phyloP scores from a whole-genome alignment of 2,113 vertebrate species.

The Periophthalmodon schlosseri region DNA sequence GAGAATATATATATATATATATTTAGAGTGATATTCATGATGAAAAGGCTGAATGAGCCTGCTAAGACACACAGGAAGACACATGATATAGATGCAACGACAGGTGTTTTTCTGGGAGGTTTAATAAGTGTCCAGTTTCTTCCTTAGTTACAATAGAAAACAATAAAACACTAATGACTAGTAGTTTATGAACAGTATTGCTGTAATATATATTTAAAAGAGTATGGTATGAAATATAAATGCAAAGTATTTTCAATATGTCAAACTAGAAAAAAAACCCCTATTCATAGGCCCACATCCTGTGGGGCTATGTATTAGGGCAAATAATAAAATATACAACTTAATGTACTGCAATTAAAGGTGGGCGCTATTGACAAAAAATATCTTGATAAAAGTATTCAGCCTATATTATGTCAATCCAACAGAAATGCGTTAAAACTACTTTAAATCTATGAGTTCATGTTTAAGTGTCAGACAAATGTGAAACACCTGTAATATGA shows the following conservation, averaged over 20 bases:
- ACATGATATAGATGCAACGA: constrained; percentile 48
- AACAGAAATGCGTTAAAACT: neutral
- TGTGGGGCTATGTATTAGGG: too few species aligned
- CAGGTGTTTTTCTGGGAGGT: constrained; percentile 50
- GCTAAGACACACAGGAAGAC: constrained; percentile 30
- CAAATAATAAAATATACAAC: neutral
- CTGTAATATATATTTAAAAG: neutral
- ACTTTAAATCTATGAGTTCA: neutral
- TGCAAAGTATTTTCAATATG: neutral
- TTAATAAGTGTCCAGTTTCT: constrained; percentile 57
- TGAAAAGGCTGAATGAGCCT: neutral
- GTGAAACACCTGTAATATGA: too few species aligned
- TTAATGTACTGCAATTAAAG: neutral
- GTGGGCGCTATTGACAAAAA: too few species aligned
- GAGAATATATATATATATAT: neutral
- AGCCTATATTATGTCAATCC: neutral
- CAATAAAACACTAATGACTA: neutral
- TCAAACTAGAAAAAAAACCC: neutral
- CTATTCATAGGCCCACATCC: neutral
- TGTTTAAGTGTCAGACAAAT: neutral
- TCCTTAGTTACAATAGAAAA: constrained; percentile 18
- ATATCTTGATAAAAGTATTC: too few species aligned
- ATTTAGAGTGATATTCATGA: neutral
- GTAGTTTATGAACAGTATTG: neutral
- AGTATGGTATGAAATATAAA: neutral